Conservation (phyloP, 2,797 vertebrate species). For the Myotis findleyi region DNA sequence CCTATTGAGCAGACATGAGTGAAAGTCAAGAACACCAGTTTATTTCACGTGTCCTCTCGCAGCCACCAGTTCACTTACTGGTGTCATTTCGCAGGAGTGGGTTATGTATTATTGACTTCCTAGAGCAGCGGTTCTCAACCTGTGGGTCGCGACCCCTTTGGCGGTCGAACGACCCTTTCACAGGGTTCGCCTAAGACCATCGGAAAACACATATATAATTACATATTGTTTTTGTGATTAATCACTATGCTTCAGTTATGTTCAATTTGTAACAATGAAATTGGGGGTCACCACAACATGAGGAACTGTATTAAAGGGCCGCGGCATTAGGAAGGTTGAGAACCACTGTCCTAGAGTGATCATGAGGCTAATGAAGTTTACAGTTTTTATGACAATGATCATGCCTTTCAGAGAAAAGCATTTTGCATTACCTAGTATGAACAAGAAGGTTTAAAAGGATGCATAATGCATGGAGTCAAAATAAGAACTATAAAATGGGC, state of each 20-base stretch:
- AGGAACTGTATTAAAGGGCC: too few species aligned
- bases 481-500: conserved; percentile 62
- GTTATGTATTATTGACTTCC: conserved; percentile 51
- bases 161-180: too few species aligned
- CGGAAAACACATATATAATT: too few species aligned
- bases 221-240: too few species aligned
- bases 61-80: background rate
- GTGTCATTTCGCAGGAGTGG: background rate
- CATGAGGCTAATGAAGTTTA: conserved; percentile 48
- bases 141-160: too few species aligned
- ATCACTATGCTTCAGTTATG: too few species aligned
- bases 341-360: background rate
- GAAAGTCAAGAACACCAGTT: conserved; percentile 34
- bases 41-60: background rate
- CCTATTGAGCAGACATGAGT: background rate
- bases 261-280: too few species aligned
- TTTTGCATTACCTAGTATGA: conserved; percentile 44
- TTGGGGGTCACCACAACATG: too few species aligned
- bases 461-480: conserved; percentile 64
- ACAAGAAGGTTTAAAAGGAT: conserved; percentile 47
- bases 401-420: conserved; percentile 18
- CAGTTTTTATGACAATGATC: conserved; percentile 38
- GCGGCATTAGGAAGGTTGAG: too few species aligned
- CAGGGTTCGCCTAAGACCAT: too few species aligned
- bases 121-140: background rate